A percentile compares a stretch with the other conserved stretches of the same genome.
Evolutionary conservation across 2,113 vertebrate genomes (phyloP).

Genomic region (Chelonoidis abingdonii): DNA sequence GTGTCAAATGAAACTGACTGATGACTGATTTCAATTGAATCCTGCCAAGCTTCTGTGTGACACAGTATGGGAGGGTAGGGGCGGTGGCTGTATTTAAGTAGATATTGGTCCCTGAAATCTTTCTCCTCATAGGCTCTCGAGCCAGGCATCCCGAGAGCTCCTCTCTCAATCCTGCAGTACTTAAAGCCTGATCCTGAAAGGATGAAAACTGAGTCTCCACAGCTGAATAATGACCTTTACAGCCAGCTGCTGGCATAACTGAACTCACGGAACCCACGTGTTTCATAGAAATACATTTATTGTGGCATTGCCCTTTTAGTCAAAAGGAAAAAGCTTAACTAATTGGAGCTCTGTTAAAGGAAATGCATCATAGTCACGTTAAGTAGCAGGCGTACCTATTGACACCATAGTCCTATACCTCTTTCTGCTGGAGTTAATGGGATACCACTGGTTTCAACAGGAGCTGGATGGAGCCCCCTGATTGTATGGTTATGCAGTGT

Average conservation of each 20-base stretch:
- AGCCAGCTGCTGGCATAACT: not conserved
- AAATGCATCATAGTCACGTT: not conserved
- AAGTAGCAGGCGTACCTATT: not conserved
- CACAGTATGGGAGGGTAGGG: not conserved
- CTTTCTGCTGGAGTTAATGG: rapidly evolving
- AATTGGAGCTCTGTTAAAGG: not conserved
- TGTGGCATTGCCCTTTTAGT: not conserved
- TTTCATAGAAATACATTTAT: not conserved
- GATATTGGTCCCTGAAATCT: not conserved
- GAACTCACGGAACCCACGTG: not conserved
- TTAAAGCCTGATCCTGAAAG: not conserved
- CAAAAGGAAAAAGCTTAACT: not conserved
- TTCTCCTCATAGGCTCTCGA: not conserved
- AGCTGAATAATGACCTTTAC: not conserved
- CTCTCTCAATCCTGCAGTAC: not conserved
- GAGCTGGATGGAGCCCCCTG: not conserved
- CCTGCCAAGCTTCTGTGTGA: not conserved
- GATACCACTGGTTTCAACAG: not conserved
- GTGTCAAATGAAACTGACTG: not conserved
- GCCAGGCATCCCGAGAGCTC: not conserved
- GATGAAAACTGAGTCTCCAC: not conserved
- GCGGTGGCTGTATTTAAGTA: not conserved
- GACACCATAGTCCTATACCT: not conserved
- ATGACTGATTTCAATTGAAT: not conserved
- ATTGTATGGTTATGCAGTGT: not conserved